Evolutionary conservation across 1,140 invertebrate species (phyloP).

Genomic region (Mactra quadrangularis): DNA sequence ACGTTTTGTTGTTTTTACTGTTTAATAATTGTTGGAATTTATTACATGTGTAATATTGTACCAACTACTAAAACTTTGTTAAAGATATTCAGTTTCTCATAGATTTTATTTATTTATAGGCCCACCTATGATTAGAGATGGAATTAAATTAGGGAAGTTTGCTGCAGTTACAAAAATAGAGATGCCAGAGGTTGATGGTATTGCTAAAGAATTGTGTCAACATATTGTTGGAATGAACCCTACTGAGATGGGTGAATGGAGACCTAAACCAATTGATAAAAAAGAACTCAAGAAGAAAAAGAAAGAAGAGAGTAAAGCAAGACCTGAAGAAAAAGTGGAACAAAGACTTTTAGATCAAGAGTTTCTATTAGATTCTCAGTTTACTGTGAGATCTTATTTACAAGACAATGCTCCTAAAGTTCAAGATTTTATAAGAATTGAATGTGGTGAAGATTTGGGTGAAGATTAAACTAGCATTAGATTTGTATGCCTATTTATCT

Average conservation of each 20-base stretch:
- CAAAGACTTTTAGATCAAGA: constrained; percentile 92
- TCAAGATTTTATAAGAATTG: constrained; percentile 93
- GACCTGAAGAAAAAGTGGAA: constrained; percentile 72
- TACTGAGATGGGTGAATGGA: constrained; percentile 88
- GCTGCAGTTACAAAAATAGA: constrained; percentile 89
- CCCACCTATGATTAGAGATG: constrained; percentile 55
- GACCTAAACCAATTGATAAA: constrained; percentile 81
- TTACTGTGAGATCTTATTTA: constrained; percentile 90
- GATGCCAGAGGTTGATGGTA: constrained; percentile 77
- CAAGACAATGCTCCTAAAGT: constrained; percentile 88
- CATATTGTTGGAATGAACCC: constrained; percentile 97
- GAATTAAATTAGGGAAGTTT: constrained; percentile 89
- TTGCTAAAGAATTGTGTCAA: constrained; percentile 92
- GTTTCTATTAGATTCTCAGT: constrained; percentile 91
- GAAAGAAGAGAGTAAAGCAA: constrained; percentile 89
- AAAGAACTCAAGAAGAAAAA: constrained; percentile 68
- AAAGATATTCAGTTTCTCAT: no score
- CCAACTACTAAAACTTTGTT: no score
- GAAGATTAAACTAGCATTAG: no score
- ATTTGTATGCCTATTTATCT: no score
- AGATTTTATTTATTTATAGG: constrained; percentile 69
- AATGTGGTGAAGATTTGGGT: constrained; percentile 88
- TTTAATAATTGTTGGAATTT: no score
- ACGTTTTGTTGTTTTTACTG: no score
- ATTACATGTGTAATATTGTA: no score